Percentiles rank a stretch among this genome's conserved stretches.
phyloP scores from a whole-genome alignment of 2,888 invertebrate genomes.

The Tetragnatha montana region DNA sequence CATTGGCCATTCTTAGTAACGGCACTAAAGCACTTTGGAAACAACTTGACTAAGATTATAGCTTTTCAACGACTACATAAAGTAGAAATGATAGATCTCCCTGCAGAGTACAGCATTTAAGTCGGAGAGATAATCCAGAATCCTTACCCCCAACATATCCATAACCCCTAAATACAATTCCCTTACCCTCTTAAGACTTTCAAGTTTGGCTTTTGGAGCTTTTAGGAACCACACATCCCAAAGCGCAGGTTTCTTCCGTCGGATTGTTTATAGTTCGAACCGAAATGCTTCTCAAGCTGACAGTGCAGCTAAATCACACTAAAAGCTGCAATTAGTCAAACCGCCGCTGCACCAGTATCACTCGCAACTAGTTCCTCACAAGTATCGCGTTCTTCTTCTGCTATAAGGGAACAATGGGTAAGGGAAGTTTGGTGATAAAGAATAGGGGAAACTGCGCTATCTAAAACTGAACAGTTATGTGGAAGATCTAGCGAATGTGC shows the following conservation, averaged over 20 bases:
- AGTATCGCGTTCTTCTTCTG: not conserved
- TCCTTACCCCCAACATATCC: no score
- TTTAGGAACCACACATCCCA: not conserved
- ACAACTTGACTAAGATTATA: no score
- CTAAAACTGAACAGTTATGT: not conserved
- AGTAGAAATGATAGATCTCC: no score
- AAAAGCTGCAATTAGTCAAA: constrained; percentile 1
- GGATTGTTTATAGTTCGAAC: not conserved
- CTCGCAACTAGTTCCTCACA: not conserved
- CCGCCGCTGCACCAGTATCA: not conserved
- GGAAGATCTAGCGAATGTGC: not conserved
- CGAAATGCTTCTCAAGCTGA: not conserved
- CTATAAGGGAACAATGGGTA: not conserved
- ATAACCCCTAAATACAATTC: not conserved
- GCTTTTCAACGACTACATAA: no score
- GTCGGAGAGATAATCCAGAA: no score
- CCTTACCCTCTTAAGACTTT: not conserved
- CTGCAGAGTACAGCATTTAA: no score
- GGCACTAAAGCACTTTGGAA: no score
- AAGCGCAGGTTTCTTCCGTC: not conserved
- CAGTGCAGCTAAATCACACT: constrained; percentile 1
- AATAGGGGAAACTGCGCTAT: not conserved
- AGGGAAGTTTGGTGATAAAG: not conserved
- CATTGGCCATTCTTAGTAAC: no score
- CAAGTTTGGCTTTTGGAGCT: not conserved